Base-by-base conservation (phyloP, 2,113 vertebrate genomes). In the Panthera leo region DNA sequence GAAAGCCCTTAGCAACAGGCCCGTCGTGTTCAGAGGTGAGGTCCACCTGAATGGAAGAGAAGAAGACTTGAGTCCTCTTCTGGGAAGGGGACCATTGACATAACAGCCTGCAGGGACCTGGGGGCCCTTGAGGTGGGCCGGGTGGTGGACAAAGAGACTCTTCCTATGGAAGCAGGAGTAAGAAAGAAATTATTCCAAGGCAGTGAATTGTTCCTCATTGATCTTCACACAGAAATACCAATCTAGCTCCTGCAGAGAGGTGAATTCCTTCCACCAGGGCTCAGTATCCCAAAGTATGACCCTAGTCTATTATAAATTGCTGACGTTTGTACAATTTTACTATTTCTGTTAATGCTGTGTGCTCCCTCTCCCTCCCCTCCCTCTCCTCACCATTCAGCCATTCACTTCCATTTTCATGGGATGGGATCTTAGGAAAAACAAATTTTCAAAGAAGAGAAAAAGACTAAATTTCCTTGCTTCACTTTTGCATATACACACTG, bases 21-120 rank as follows among this genome's bases (percentile, higher is more conserved):
- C 99, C 89, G 99, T 99, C 97, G 99, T 99, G 98, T 99, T 99
- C 98, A 97, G 99, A 97, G 99, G 99, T 18, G 99, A 99, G 19
- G 99, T 99, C 27, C 99, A 99, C n/a, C 99, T 99, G 97, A 99
- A 99, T 99, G 97, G 99, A 99, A 97, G 99, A 99, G 98, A 99
- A 99, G 99, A 99, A 99, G 98, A 99, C 99, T 1, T 99, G 99
- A 85, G 99, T 61, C 99, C 1, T 99, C 65, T 31, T 99, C 96
- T 98, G 99, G 90, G 99, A 99, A 99, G 99, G 99, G 5, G 99
- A 99, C 90, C 98, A 99, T 84, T 98, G 99, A 91, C 99, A 99
- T 93, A 99, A 99, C 97, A 99, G 99, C 98, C 99, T 99, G 51
- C 99, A 99, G 31, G 99, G 99, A 93, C 99, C 99, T 0, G 99